Conservation (phyloP, 2,113 vertebrate genomes). For the Cephalopholis sonnerati region DNA sequence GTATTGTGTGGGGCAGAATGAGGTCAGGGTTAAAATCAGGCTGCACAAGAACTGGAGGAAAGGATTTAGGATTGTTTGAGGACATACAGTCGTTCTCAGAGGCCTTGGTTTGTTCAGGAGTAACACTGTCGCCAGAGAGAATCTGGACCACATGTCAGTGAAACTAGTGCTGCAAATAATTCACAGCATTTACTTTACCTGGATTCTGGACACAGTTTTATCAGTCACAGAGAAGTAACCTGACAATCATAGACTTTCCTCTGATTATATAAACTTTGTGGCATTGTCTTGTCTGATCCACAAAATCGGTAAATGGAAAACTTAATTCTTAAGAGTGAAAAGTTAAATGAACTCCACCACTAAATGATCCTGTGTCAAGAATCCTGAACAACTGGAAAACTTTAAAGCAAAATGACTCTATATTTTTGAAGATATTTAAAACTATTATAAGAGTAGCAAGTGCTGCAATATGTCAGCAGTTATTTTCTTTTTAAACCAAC, state of each 20-base stretch:
- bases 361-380: background rate
- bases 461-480: conserved; percentile 13
- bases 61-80: conserved; percentile 39
- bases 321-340: background rate
- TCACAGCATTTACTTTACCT: conserved; percentile 26
- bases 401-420: conserved; percentile 4
- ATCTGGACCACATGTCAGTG: background rate
- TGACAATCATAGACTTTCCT: conserved; percentile 48
- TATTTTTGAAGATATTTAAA: conserved; percentile 25
- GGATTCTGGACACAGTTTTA: conserved; percentile 13
- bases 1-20: conserved; percentile 13
- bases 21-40: conserved; percentile 27
- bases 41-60: conserved; percentile 41
- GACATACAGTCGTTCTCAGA: conserved; percentile 18
- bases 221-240: conserved; percentile 9
- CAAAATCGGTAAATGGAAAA: background rate
- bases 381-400: conserved; percentile 31
- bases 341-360: background rate
- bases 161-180: conserved; percentile 29
- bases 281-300: background rate
- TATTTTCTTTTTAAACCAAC: background rate
- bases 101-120: conserved; percentile 26
- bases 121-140: conserved; percentile 24
- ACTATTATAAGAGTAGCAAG: conserved; percentile 2
- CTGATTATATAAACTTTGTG: conserved; percentile 9